Percentiles rank a stretch among this genome's conserved stretches.
These are phyloP conservation scores for Bambusicola thoracicus DNA, from an alignment of 2,113 vertebrate genomes.

Conservation along the genomic window DNA sequence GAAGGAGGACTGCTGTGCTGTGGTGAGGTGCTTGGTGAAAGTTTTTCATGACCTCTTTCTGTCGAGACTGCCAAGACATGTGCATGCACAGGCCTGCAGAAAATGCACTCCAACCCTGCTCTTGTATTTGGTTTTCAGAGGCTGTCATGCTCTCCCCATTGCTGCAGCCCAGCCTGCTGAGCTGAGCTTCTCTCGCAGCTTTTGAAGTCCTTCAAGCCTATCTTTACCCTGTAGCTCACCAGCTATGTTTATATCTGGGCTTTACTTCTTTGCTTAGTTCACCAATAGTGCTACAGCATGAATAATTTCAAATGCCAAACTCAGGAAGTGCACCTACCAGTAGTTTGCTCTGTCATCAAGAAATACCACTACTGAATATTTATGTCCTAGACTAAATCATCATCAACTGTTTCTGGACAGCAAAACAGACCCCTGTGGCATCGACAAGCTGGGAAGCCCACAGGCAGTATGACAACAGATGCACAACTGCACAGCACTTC, in stretches of 20 bases:
- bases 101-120: fast-evolving
- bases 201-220: neutral
- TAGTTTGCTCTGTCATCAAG: neutral
- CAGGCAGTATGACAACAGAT: neutral
- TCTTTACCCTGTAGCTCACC: neutral
- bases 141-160: neutral
- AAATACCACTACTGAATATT: neutral
- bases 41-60: neutral
- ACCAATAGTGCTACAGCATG: fast-evolving
- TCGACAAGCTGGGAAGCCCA: neutral
- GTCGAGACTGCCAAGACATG: fast-evolving
- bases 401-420: neutral
- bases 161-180: neutral
- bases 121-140: neutral
- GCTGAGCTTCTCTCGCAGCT: neutral
- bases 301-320: neutral
- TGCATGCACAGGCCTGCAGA: fast-evolving
- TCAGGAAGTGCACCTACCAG: neutral
- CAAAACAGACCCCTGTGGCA: neutral
- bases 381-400: neutral
- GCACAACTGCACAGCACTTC: fast-evolving
- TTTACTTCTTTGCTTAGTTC: neutral
- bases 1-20: neutral
- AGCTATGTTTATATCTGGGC: neutral
- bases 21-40: neutral